Evolutionary conservation across 2,888 invertebrate genomes (phyloP), one percentile per base, ranked within the genome.

Genomic region (Graphium colonna): DNA sequence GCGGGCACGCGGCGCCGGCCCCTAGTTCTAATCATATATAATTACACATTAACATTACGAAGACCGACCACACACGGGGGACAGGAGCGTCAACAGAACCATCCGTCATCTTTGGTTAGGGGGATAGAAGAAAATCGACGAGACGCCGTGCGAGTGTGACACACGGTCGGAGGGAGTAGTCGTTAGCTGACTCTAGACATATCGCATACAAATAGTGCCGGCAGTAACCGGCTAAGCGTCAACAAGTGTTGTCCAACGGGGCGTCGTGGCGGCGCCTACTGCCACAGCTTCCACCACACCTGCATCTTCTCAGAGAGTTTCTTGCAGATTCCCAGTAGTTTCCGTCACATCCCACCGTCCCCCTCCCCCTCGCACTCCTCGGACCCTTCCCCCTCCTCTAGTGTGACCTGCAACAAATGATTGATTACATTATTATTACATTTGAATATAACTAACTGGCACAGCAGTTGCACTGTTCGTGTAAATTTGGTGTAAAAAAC

Each of bases 271-370:
- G 51, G 61, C 64, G 69, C 69, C 73, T 77, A 87, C 79, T 95
- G 94, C 92, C 95, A 94, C 90, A 95, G 93, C 88, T 94, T 94
- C 95, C 95, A 95, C 95, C 95, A 95, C 89, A 94, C 94, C 91
- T 95, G 95, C 91, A 95, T 94, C 91, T 95, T 95, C 91, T 95
- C 95, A 90, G 95, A 93, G 91, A 96, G 92, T 93, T 95, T 96
- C 92, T 94, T 95, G 91, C 94, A 96, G 90, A 96, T 94, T 92
- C 95, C 95, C 87, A 95, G 92, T 91, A 96, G 93, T 94, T 95
- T 95, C 95, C 95, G 96, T 96, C 96, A 96, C 95, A 96, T 96
- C 84, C 95, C 95, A 91, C 89, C 87, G 63, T 88, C 91, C 48
- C 84, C 91, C 58, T 89, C 89, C 10, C 83, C 91, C 59, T 90